Percentiles rank a stretch among this genome's conserved stretches.
Conservation (phyloP, 2,888 invertebrate genomes). For the Melanophora roralis region DNA sequence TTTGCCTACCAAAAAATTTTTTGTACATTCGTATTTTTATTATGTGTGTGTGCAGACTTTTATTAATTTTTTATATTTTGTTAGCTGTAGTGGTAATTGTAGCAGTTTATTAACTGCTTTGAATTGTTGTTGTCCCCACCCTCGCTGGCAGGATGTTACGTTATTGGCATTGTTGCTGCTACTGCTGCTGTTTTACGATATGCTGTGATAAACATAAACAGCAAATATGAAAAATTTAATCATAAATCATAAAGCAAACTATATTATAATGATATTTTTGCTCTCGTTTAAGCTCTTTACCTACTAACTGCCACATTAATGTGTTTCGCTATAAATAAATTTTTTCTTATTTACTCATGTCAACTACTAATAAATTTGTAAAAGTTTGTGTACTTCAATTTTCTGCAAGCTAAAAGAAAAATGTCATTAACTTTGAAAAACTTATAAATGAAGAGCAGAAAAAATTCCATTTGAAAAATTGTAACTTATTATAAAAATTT, state of each 20-base stretch:
- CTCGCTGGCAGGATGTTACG: not conserved
- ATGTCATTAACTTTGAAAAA: not conserved
- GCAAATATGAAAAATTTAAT: conserved; percentile 37
- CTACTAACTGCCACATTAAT: not conserved
- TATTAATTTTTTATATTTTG: not conserved
- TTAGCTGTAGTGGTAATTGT: not conserved
- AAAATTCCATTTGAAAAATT: not conserved
- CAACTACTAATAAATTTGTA: conserved; percentile 18
- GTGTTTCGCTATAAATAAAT: not conserved
- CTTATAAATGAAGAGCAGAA: not conserved
- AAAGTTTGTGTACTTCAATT: not conserved
- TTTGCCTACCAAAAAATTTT: too few relatives aligned
- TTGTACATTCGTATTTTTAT: not conserved
- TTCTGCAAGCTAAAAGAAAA: not conserved
- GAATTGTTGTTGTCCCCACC: not conserved
- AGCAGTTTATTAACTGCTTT: conserved; percentile 41
- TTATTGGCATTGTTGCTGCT: not conserved
- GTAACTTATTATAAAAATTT: not conserved
- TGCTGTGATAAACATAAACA: conserved; percentile 17
- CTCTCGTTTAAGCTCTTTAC: not conserved
- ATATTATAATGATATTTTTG: conserved; percentile 13
- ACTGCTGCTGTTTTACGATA: not conserved
- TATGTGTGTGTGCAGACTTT: not conserved
- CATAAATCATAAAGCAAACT: conserved; percentile 51
- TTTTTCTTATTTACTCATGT: not conserved